phyloP scores from a whole-genome alignment of 2,113 vertebrate species.

The Cebus imitator region DNA sequence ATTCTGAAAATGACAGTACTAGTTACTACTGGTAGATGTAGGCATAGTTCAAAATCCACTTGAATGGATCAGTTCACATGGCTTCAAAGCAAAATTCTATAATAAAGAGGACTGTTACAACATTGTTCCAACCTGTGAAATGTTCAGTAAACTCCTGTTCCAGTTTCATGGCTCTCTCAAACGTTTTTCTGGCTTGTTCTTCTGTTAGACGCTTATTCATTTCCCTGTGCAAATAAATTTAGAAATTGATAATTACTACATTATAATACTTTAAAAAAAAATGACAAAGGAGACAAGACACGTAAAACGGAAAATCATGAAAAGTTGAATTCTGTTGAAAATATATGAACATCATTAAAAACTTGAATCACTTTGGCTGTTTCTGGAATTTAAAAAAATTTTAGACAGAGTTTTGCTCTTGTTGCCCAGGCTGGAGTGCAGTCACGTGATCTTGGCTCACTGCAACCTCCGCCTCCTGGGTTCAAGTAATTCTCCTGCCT shows the following conservation, averaged over 20 bases:
- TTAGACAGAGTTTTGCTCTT: too few species aligned
- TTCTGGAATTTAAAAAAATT: too few species aligned
- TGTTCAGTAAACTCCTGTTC: conserved; percentile 99
- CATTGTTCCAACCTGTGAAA: conserved; percentile 92
- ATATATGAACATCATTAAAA: not conserved
- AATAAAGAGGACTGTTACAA: conserved; percentile 7
- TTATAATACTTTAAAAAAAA: conserved; percentile 37
- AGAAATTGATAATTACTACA: conserved; percentile 27
- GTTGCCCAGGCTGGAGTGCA: too few species aligned
- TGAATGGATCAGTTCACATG: not conserved
- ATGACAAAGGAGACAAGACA: conserved; percentile 6
- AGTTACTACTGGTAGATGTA: not conserved
- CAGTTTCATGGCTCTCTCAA: conserved; percentile 96
- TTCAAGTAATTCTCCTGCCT: too few species aligned
- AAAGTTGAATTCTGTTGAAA: conserved; percentile 16
- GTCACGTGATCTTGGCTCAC: too few species aligned
- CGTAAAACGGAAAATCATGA: not conserved
- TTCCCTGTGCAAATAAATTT: conserved; percentile 87
- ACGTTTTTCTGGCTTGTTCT: conserved; percentile 96
- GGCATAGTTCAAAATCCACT: not conserved
- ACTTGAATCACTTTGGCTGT: too few species aligned
- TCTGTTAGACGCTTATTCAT: conserved; percentile 98
- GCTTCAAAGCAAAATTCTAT: conserved; percentile 15
- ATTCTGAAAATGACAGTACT: not conserved
- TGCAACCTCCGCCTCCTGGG: too few species aligned